phyloP scores from a whole-genome alignment of 92 coral and sea anemone species.

The Epizoanthus ramosus region DNA sequence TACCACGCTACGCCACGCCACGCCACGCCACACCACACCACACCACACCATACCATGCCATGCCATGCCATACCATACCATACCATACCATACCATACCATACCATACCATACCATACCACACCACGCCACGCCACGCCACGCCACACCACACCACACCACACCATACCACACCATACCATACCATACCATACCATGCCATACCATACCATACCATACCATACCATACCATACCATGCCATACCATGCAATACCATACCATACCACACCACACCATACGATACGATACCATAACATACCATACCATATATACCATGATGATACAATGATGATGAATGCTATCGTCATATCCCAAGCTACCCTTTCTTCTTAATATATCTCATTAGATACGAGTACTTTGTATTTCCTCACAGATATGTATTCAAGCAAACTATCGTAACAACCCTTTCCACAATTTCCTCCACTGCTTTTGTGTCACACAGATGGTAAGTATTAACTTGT shows the following conservation, averaged over 20 bases:
- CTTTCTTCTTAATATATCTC: too few relatives aligned
- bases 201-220: background rate
- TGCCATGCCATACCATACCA: background rate
- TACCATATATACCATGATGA: background rate
- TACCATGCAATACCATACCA: background rate
- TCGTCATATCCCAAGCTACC: too few relatives aligned
- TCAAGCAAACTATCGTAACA: slow-evolving; percentile 78
- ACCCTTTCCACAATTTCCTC: slow-evolving; percentile 83
- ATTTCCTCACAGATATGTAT: slow-evolving; percentile 63
- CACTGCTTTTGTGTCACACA: slow-evolving; percentile 89
- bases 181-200: background rate
- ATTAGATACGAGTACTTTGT: background rate
- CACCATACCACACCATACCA: background rate
- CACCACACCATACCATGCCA: background rate
- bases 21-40: background rate
- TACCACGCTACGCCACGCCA: background rate
- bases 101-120: background rate
- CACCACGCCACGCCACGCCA: background rate
- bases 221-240: background rate
- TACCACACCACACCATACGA: background rate
- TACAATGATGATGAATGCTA: too few relatives aligned
- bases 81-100: background rate
- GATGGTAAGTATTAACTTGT: slow-evolving; percentile 55
- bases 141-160: background rate
- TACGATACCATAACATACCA: background rate